Conservation (phyloP, 2,888 invertebrate species). For the Labia minor region DNA sequence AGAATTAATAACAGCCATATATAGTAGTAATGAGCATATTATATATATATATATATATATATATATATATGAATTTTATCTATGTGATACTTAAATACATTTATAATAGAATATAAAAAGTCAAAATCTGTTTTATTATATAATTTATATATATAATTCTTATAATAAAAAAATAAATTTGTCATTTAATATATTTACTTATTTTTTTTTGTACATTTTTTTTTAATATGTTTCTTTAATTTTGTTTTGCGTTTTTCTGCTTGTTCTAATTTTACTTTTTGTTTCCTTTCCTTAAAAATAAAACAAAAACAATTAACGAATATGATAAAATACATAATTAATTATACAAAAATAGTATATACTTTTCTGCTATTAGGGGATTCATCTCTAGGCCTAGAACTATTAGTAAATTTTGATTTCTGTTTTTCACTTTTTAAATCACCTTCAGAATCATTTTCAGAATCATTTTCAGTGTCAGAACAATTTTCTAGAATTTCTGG, state of each 20-base stretch:
- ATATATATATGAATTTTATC: too few relatives aligned
- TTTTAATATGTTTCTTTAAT: conserved; percentile 88
- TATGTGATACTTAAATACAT: too few relatives aligned
- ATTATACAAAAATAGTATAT: conserved; percentile 14
- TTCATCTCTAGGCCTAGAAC: conserved; percentile 37
- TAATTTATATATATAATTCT: conserved; percentile 14
- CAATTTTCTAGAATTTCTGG: conserved; percentile 48
- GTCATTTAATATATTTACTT: too few relatives aligned
- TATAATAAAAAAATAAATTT: too few relatives aligned
- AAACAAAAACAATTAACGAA: conserved; percentile 19
- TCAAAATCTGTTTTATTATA: conserved; percentile 16
- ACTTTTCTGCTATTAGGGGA: conserved; percentile 39
- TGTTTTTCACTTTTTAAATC: conserved; percentile 33
- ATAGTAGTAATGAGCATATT: too few relatives aligned
- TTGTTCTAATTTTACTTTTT: conserved; percentile 75
- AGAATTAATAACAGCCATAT: too few relatives aligned
- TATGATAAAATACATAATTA: conserved; percentile 14
- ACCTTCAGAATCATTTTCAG: conserved; percentile 27
- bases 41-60: too few relatives aligned
- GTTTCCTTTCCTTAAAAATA: conserved; percentile 57
- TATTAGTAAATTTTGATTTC: conserved; percentile 27
- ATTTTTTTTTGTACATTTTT: too few relatives aligned
- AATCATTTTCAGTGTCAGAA: conserved; percentile 26
- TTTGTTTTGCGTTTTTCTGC: conserved; percentile 82
- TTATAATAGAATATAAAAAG: too few relatives aligned